Conservation (phyloP, 1,140 invertebrate genomes). For the Bombus superbus region DNA sequence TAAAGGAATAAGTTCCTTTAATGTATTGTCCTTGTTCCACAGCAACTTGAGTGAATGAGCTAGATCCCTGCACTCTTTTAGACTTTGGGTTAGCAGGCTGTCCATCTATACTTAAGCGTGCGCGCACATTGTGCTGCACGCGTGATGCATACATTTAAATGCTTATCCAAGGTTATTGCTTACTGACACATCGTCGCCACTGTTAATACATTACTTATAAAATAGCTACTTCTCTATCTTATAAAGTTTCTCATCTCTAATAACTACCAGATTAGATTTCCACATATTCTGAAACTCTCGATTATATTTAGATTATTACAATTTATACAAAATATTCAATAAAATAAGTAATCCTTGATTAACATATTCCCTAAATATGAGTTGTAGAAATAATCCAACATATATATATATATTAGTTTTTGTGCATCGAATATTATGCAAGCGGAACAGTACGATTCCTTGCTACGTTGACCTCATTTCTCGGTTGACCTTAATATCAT, state of each 20-base stretch:
- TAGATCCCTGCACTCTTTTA: slow-evolving; percentile 72
- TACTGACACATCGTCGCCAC: slow-evolving; percentile 50
- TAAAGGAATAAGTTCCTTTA: slow-evolving; percentile 69
- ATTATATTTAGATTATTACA: neutral
- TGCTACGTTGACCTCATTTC: slow-evolving; percentile 75
- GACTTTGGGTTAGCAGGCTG: slow-evolving; percentile 64
- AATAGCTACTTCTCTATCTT: slow-evolving; percentile 56
- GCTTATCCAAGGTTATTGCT: slow-evolving; percentile 71
- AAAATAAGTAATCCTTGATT: neutral
- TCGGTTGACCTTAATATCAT: slow-evolving; percentile 74
- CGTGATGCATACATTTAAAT: slow-evolving; percentile 68
- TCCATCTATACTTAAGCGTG: slow-evolving; percentile 59
- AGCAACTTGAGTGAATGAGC: slow-evolving; percentile 65
- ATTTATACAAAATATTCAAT: neutral
- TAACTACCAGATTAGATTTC: slow-evolving; percentile 14
- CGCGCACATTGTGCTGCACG: slow-evolving; percentile 61
- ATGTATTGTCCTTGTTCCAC: slow-evolving; percentile 68
- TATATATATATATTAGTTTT: slow-evolving; percentile 27
- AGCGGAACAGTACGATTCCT: slow-evolving; percentile 62
- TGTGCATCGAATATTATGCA: slow-evolving; percentile 48
- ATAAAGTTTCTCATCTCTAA: slow-evolving; percentile 50
- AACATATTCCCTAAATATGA: neutral
- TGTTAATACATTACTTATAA: slow-evolving; percentile 62
- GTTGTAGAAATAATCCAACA: neutral
- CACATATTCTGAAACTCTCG: neutral